phyloP scores from a whole-genome alignment of 2,888 invertebrate genomes.

The Euplexia lucipara region DNA sequence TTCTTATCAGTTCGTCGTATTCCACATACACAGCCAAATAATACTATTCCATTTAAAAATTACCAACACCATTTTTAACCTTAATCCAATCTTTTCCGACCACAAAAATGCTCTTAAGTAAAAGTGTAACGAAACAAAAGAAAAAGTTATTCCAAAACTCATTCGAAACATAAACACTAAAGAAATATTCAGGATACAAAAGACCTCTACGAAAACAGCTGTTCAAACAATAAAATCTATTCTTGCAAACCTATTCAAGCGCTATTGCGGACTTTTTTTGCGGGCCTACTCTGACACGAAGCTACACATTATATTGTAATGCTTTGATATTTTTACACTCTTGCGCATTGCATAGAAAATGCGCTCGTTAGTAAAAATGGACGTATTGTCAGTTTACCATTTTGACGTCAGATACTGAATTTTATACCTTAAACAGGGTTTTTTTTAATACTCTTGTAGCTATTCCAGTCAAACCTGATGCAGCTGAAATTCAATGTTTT shows the following conservation, averaged over 20 bases:
- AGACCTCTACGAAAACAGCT: constrained; percentile 40
- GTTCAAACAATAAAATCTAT: constrained; percentile 50
- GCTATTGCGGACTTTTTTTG: constrained; percentile 38
- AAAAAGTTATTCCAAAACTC: constrained; percentile 4
- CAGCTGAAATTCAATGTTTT: too few species aligned
- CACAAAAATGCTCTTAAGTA: background rate
- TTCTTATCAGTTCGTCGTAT: background rate
- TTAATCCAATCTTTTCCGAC: background rate
- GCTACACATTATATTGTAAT: too few species aligned
- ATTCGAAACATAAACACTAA: constrained; percentile 20
- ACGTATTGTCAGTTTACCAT: constrained; percentile 37
- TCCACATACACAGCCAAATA: background rate
- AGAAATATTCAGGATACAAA: constrained; percentile 11
- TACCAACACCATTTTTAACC: background rate
- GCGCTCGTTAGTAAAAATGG: too few species aligned
- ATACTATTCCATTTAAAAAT: background rate
- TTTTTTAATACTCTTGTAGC: too few species aligned
- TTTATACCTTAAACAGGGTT: too few species aligned
- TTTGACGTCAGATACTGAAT: constrained; percentile 27
- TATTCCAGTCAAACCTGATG: too few species aligned
- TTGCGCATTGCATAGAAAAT: too few species aligned
- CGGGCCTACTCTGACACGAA: background rate
- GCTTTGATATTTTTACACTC: too few species aligned
- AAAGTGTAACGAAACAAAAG: constrained; percentile 10
- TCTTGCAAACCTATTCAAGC: constrained; percentile 24